Evolutionary conservation across 2,797 vertebrate genomes (phyloP).

Genomic region (Coendou prehensilis): DNA sequence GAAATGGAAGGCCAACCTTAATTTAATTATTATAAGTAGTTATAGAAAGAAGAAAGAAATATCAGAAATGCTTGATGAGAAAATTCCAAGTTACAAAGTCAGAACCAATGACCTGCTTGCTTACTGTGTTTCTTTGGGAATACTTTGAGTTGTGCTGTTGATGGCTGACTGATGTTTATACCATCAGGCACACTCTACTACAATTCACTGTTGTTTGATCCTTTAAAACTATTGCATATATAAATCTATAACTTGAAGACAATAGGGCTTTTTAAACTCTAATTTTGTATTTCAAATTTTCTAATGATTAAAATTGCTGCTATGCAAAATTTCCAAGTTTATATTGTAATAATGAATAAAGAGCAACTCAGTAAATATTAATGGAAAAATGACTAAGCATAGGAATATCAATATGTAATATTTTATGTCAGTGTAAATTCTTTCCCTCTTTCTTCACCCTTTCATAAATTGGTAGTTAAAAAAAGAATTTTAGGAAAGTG

Average conservation of each 20-base stretch:
- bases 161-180: neutral
- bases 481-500: conserved; percentile 37
- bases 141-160: neutral
- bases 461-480: conserved; percentile 59
- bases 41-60: conserved; percentile 44
- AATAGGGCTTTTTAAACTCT: neutral
- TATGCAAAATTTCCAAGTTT: neutral
- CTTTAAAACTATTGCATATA: neutral
- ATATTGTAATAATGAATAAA: conserved; percentile 22
- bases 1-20: neutral
- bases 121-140: conserved; percentile 51
- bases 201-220: neutral
- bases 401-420: conserved; percentile 17
- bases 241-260: neutral
- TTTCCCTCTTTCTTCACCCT: neutral
- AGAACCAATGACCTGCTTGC: neutral
- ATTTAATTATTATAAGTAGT: neutral
- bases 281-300: neutral
- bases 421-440: conserved; percentile 34
- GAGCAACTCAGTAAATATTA: conserved; percentile 30
- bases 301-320: conserved; percentile 40
- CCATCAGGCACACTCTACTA: neutral
- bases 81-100: conserved; percentile 37
- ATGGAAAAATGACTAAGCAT: neutral
- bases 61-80: conserved; percentile 49